Evolutionary conservation across 1,140 invertebrate species (phyloP).

Genomic region (Berghia stephanieae): DNA sequence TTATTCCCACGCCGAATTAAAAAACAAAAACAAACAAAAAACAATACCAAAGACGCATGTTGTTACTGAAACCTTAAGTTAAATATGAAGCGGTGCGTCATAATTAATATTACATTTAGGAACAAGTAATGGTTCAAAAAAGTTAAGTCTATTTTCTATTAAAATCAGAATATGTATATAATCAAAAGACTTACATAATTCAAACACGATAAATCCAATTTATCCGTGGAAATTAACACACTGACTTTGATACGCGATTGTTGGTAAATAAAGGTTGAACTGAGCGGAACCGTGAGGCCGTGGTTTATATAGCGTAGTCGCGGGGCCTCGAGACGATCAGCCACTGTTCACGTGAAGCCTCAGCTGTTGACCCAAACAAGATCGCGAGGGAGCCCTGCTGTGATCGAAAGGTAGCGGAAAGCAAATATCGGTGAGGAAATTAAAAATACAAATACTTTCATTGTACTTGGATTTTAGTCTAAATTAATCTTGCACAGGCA

Average conservation of each 20-base stretch:
- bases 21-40: neutral
- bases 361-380: constrained; percentile 18
- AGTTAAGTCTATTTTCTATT: constrained; percentile 19
- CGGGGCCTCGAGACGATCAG: constrained; percentile 19
- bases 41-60: neutral
- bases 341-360: constrained; percentile 36
- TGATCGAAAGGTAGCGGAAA: constrained; percentile 23
- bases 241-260: neutral
- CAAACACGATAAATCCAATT: neutral
- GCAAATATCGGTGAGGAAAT: neutral
- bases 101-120: neutral
- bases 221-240: neutral
- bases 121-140: neutral
- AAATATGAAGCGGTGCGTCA: neutral
- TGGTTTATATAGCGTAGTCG: neutral
- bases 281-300: neutral
- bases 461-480: neutral
- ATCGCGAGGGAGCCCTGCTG: constrained; percentile 15
- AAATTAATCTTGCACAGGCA: neutral
- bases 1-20: neutral
- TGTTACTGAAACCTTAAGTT: neutral
- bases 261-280: neutral
- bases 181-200: neutral
- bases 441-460: neutral
- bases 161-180: constrained; percentile 6